phyloP scores from a whole-genome alignment of 2,888 invertebrate genomes.

The Apotomis betuletana region DNA sequence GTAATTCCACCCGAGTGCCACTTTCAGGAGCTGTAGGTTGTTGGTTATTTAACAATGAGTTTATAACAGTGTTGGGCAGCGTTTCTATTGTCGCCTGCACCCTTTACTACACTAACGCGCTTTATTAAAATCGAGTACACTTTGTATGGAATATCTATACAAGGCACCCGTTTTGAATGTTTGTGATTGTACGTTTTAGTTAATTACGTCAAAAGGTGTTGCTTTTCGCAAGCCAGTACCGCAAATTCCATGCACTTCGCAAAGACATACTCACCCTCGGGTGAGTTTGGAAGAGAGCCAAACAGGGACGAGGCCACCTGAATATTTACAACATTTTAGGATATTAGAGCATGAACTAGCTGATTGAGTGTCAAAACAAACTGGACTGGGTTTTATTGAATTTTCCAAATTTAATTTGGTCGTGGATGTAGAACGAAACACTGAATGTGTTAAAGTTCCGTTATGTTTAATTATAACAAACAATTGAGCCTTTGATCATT shows the following conservation, averaged over 20 bases:
- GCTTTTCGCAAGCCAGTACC: background rate
- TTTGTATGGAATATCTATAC: too few species aligned
- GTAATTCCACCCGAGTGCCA: conserved; percentile 2
- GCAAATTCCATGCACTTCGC: conserved; percentile 1
- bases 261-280: background rate
- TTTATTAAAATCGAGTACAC: too few species aligned
- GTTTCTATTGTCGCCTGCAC: conserved; percentile 1
- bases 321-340: background rate
- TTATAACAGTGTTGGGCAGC: conserved; percentile 6
- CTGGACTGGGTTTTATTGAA: background rate
- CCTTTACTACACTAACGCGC: background rate
- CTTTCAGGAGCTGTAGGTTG: conserved; percentile 2
- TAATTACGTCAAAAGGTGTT: background rate
- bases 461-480: conserved; percentile 9
- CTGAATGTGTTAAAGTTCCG: too few species aligned
- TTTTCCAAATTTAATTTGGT: background rate
- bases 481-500: conserved; percentile 3
- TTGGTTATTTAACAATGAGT: conserved; percentile 7
- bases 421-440: too few species aligned
- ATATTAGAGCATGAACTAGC: background rate
- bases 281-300: background rate
- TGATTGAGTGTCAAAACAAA: too few species aligned
- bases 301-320: background rate
- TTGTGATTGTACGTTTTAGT: background rate
- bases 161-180: too few species aligned